Evolutionary conservation across 2,113 vertebrate species (phyloP).

Genomic region (Macaca nemestrina): DNA sequence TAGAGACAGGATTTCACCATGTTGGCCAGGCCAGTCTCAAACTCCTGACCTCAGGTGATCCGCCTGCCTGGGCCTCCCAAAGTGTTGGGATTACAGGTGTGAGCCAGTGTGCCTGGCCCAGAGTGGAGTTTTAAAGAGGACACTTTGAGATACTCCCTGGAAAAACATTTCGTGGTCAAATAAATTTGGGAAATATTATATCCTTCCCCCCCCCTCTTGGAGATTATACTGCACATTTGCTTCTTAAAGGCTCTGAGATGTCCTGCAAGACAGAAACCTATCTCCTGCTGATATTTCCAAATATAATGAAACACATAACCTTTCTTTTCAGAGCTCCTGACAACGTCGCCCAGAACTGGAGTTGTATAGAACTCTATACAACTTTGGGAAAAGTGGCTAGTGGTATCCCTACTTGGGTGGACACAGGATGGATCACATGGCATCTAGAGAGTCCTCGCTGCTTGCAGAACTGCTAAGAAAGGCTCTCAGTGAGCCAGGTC

Average conservation of each 20-base stretch:
- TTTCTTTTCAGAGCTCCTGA: background rate
- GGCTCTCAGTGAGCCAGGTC: background rate
- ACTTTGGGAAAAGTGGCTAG: background rate
- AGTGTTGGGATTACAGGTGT: background rate
- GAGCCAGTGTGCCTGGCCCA: background rate
- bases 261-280: background rate
- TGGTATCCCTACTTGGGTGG: background rate
- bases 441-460: background rate
- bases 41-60: background rate
- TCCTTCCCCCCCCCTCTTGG: background rate
- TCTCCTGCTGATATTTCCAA: background rate
- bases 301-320: background rate
- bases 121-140: background rate
- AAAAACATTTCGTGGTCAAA: background rate
- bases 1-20: background rate
- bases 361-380: background rate
- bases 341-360: background rate
- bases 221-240: background rate
- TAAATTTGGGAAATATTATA: background rate
- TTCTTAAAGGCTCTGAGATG: background rate
- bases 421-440: background rate
- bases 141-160: background rate
- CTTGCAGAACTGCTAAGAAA: background rate
- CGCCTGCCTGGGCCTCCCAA: background rate
- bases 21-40: background rate